Evolutionary conservation across 2,797 vertebrate species (phyloP).

Genomic region (Pagetopsis macropterus): DNA sequence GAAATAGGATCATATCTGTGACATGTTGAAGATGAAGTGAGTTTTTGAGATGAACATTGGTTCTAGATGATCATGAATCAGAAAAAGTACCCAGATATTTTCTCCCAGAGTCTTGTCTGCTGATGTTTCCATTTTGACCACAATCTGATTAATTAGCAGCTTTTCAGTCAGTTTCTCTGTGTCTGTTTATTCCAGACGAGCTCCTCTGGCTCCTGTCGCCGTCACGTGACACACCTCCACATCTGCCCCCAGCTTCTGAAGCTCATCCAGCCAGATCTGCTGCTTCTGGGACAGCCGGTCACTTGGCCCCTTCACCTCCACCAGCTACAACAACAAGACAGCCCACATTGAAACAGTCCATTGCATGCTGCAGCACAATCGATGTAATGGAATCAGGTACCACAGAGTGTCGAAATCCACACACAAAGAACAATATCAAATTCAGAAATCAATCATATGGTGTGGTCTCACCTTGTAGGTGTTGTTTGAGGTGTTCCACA

Average conservation of each 20-base stretch:
- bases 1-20: not conserved
- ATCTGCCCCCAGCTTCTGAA: constrained; percentile 88
- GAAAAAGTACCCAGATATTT: not conserved
- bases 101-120: not conserved
- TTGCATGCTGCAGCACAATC: not conserved
- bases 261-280: constrained; percentile 93
- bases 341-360: not conserved
- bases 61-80: not conserved
- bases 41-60: constrained; percentile 1
- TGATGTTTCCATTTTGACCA: constrained; percentile 9
- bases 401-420: not conserved
- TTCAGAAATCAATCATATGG: constrained; percentile 1
- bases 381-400: constrained; percentile 1
- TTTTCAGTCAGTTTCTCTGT: constrained; percentile 22
- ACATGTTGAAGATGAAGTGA: not conserved
- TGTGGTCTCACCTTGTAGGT: constrained; percentile 85
- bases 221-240: constrained; percentile 96
- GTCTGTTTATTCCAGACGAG: constrained; percentile 69
- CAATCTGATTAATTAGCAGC: constrained; percentile 21
- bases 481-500: constrained; percentile 86
- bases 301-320: constrained; percentile 96
- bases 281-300: constrained; percentile 96
- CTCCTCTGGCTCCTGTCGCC: constrained; percentile 87
- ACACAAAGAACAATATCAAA: not conserved
- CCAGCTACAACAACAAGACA: constrained; percentile 83